Evolutionary conservation across 1,140 invertebrate genomes (phyloP), one percentile per base, ranked within the genome.

Genomic region (Pygmarrhopalites habei): DNA sequence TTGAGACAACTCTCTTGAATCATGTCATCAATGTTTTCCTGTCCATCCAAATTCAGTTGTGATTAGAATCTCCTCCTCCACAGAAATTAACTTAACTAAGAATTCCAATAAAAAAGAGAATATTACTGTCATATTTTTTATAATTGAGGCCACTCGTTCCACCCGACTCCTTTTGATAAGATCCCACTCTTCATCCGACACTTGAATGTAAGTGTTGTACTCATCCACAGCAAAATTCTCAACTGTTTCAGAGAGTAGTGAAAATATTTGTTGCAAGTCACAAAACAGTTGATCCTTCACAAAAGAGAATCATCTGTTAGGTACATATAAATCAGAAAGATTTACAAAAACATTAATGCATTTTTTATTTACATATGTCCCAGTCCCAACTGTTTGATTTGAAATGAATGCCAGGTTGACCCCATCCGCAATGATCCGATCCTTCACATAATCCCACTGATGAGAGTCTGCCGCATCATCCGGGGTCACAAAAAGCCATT

Each of bases 171-270:
- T 83, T 68, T 84, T 80, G 46, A 87, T 83, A 1, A 83, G 82
- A 67, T 89, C 85, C 83, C 87, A 90, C 74, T 90, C 87, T 73
- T 90, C 88, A 55, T 88, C 85, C 0, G 85, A 88, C 17, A 89
- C 82, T 73, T 84, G 82, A 25, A 81, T 79, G n/a, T 84, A 83
- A 44, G 85, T 77, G 35, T 85, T 81, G 39, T 83, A 79, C 73
- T 90, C 86, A 41, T 82, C 81, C 26, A 79, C 72, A 15, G 86
- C 80, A 0, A 85, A 82, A 47, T 79, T 78, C 51, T 87, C 83
- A 29, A 90, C 70, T 1, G 84, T 82, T 12, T 79, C 78, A 10
- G 81, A 74, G 65, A 89, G 80, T 0, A 80, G 80, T 64, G 76
- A 75, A 41, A 86, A 74, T 53, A 88, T 73, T 72, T 87, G 82